Evolutionary conservation across 2,888 invertebrate genomes (phyloP).

Genomic region (Fragum sueziense): DNA sequence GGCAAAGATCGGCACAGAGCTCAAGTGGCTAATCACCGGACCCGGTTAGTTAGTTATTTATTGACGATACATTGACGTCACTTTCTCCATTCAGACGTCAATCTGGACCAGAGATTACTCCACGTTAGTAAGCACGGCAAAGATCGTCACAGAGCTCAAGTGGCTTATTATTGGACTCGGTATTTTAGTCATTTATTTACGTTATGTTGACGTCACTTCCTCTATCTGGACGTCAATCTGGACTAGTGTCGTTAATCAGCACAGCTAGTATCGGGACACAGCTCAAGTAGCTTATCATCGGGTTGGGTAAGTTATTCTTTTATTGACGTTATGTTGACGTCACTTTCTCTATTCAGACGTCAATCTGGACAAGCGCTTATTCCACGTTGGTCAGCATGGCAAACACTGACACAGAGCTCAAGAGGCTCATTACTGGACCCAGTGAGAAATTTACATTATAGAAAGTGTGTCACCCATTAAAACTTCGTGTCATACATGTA

Average conservation of each 20-base stretch:
- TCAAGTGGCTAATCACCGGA: conserved; percentile 6
- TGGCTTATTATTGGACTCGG: conserved; percentile 4
- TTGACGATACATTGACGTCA: neutral
- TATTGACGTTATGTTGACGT: no score
- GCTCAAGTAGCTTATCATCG: neutral
- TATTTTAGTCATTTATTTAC: no score
- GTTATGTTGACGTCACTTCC: no score
- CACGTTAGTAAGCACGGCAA: no score
- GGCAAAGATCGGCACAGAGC: neutral
- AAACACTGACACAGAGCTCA: neutral
- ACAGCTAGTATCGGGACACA: neutral
- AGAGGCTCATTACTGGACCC: conserved; percentile 4
- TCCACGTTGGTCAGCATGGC: neutral
- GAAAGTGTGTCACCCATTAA: no score
- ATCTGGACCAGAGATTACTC: neutral
- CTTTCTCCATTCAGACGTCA: neutral
- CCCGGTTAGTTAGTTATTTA: neutral
- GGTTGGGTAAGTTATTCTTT: neutral
- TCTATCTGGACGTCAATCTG: no score
- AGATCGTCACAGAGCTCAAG: neutral
- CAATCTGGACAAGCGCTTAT: neutral
- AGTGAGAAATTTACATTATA: no score
- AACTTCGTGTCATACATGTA: no score
- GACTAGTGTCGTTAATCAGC: neutral
- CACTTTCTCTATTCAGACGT: neutral